Conservation (phyloP, 1,140 invertebrate genomes). For the Leptinotarsa undecemlineata region DNA sequence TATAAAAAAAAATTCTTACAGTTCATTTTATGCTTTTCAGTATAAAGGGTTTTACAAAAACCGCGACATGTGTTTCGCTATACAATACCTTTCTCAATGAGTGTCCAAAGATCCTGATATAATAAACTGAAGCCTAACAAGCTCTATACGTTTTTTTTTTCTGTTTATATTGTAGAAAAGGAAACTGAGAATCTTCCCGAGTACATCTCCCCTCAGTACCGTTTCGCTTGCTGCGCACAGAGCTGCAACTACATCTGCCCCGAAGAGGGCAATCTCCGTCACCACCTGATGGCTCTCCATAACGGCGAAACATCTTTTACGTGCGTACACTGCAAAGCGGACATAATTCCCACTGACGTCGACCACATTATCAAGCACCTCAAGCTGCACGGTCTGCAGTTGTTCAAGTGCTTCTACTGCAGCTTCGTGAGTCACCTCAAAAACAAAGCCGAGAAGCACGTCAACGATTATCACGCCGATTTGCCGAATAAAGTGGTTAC, state of each 20-base stretch:
- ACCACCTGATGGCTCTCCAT: slow-evolving; percentile 74
- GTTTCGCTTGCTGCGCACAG: slow-evolving; percentile 70
- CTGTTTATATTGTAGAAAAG: neutral
- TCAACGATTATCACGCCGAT: slow-evolving; percentile 65
- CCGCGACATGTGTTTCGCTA: too few relatives aligned
- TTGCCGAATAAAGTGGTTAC: slow-evolving; percentile 25
- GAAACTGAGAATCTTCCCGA: slow-evolving; percentile 56
- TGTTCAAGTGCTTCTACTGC: slow-evolving; percentile 73
- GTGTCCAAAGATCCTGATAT: too few relatives aligned
- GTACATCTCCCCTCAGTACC: slow-evolving; percentile 67
- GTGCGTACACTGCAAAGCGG: slow-evolving; percentile 70
- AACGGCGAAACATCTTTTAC: slow-evolving; percentile 63
- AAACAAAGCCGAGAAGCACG: slow-evolving; percentile 68
- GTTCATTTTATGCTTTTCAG: too few relatives aligned
- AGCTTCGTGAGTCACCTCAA: slow-evolving; percentile 66
- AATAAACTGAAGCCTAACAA: too few relatives aligned
- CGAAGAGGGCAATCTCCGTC: slow-evolving; percentile 71
- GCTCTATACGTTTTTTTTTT: too few relatives aligned
- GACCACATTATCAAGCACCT: slow-evolving; percentile 68
- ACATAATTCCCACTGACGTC: slow-evolving; percentile 40
- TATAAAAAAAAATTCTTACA: too few relatives aligned
- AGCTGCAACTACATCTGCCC: slow-evolving; percentile 73
- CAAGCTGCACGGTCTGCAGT: slow-evolving; percentile 71
- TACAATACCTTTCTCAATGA: too few relatives aligned
- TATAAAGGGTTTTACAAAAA: too few relatives aligned